Evolutionary conservation across 2,888 invertebrate species (phyloP).

Genomic region (Tetheella fluctuosa): DNA sequence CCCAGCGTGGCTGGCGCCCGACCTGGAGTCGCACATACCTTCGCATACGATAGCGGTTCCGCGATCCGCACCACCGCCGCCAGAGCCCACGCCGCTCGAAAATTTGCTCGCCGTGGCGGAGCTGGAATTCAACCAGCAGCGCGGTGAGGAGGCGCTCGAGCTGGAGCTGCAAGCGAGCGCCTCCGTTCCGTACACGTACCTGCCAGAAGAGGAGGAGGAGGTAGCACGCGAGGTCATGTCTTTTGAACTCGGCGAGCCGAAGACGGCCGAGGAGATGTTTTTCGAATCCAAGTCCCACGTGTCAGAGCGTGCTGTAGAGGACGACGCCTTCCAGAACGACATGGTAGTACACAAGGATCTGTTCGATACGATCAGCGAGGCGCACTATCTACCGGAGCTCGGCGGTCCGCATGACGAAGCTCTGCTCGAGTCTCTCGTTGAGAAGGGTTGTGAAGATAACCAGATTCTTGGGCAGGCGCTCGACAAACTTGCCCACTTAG

Average conservation of each 20-base stretch:
- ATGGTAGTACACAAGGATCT: conserved; percentile 73
- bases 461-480: conserved; percentile 77
- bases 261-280: conserved; percentile 65
- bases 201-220: conserved; percentile 68
- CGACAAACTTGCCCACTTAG: conserved; percentile 73
- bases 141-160: conserved; percentile 62
- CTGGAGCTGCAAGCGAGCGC: conserved; percentile 51
- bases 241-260: conserved; percentile 69
- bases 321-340: conserved; percentile 60
- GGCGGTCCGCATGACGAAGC: conserved; percentile 80
- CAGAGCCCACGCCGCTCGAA: conserved; percentile 83
- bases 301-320: conserved; percentile 50
- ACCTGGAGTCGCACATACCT: conserved; percentile 85
- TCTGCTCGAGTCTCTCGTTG: conserved; percentile 84
- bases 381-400: conserved; percentile 76
- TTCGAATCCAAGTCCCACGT: conserved; percentile 61
- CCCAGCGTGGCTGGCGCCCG: conserved; percentile 70
- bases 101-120: conserved; percentile 86
- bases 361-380: conserved; percentile 79
- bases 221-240: conserved; percentile 72
- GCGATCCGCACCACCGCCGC: conserved; percentile 49
- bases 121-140: conserved; percentile 86
- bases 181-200: conserved; percentile 57
- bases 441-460: conserved; percentile 86
- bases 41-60: conserved; percentile 85